Evolutionary conservation across 2,888 invertebrate genomes (phyloP), one percentile per base, ranked within the genome.

Genomic region (Dasysyrphus tricinctus): DNA sequence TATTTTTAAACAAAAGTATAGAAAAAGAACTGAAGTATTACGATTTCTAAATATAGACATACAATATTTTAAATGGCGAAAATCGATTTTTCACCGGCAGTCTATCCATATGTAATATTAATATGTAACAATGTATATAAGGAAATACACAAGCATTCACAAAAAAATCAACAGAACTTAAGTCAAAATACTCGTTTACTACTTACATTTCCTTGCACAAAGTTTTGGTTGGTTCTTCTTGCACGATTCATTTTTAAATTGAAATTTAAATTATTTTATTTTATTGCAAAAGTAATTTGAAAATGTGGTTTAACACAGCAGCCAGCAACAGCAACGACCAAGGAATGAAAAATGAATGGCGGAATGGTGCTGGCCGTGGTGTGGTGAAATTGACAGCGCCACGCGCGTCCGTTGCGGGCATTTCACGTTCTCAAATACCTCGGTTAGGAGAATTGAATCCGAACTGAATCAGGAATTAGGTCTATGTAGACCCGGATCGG

Each of bases 31-130:
- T 14, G 4, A 54, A 54, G 3, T 3, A 6, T 24, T 24, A 3
- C 24, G 3, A 51, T 12, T 24, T 51, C 51, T 24, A 29, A 29
- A 12, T 29, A 51, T 14, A 51, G n/a, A n/a, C n/a, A 2, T 5
- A 14, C 12, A 24, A 3, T 0, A 29, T 29, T 24, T 24, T 32
- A 1, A 24, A 24, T 19, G 0, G 8, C 11, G 16, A 67, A n/a
- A 56, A 80, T 73, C 69, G 80, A 79, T 80, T 80, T 80, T 80
- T 72, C 70, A 65, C 74, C 74, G 75, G 63, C 24, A 3, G 16
- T 5, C 16, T 32, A 42, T 5, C 16, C 19, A 42, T n/a, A 14
- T 42, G 24, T 24, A 24, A 16, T 16, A 16, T 16, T 8, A 7
- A 3, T 16, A 47, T 42, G 7, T 63, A 9, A 24, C n/a, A 7